phyloP scores from a whole-genome alignment of 2,113 vertebrate species.

The Oceanites oceanicus region DNA sequence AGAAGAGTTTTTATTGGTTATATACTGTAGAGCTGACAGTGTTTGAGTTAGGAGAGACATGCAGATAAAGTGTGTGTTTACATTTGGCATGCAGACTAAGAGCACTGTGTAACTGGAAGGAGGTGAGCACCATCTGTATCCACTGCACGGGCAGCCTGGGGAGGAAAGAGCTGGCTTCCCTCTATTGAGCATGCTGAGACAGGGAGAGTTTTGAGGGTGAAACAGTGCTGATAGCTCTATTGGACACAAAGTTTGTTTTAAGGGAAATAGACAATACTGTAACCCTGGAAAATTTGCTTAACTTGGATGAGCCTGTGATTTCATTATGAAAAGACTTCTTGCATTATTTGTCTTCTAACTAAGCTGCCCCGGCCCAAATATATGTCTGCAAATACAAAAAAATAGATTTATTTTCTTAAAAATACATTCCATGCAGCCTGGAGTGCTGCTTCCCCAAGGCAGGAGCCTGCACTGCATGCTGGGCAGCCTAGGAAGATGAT shows the following conservation, averaged over 20 bases:
- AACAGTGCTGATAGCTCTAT: not conserved
- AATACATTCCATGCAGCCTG: slow-evolving; percentile 79
- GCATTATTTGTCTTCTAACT: slow-evolving; percentile 47
- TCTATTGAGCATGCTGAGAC: not conserved
- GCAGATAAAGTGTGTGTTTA: slow-evolving; percentile 71
- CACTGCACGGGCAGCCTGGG: slow-evolving; percentile 19
- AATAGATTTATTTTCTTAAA: slow-evolving; percentile 81
- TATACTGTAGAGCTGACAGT: slow-evolving; percentile 72
- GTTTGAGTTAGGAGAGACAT: slow-evolving; percentile 69
- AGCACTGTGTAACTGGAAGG: slow-evolving; percentile 46
- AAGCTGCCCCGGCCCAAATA: slow-evolving; percentile 64
- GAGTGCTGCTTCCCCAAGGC: slow-evolving; percentile 16
- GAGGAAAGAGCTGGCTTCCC: slow-evolving; percentile 27
- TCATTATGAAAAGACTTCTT: slow-evolving; percentile 15
- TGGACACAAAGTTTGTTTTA: not conserved
- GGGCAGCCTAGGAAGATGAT: not conserved
- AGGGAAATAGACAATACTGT: not conserved
- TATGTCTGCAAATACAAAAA: slow-evolving; percentile 80
- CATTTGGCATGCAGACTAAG: slow-evolving; percentile 75
- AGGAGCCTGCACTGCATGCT: not conserved
- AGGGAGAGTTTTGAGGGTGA: not conserved
- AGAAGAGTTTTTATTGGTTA: slow-evolving; percentile 81
- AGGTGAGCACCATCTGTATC: slow-evolving; percentile 50
- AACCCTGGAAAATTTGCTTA: slow-evolving; percentile 28
- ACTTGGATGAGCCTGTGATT: slow-evolving; percentile 22